Evolutionary conservation across 2,113 vertebrate genomes (phyloP).

Genomic region (Campylomormyrus numenius): DNA sequence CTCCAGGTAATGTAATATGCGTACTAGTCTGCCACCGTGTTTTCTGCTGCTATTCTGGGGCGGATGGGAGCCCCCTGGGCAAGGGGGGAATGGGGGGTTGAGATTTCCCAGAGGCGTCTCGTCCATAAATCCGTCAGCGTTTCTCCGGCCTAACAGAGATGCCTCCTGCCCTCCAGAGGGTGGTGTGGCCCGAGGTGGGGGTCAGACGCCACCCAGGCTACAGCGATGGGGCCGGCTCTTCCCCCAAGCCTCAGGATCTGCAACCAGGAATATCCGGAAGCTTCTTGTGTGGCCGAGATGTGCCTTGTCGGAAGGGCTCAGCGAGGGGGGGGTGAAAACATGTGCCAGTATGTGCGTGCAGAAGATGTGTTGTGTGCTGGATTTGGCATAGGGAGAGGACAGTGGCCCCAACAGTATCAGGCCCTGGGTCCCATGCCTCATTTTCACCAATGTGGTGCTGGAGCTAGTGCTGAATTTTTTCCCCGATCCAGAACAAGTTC

Average conservation of each 20-base stretch:
- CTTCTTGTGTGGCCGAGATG: not conserved
- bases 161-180: not conserved
- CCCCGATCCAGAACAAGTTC: not conserved
- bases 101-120: slow-evolving; percentile 39
- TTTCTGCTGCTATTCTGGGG: not conserved
- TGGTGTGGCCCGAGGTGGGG: not conserved
- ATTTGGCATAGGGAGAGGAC: not conserved
- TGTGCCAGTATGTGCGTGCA: not conserved
- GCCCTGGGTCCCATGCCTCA: not conserved
- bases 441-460: not conserved
- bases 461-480: not conserved
- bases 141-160: slow-evolving; percentile 22
- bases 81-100: slow-evolving; percentile 18
- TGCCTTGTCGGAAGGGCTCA: not conserved
- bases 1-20: not conserved
- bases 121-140: slow-evolving; percentile 43
- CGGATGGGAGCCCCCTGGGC: slow-evolving; percentile 10
- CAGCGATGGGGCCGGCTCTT: not conserved
- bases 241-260: not conserved
- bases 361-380: not conserved
- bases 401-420: not conserved
- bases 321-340: not conserved
- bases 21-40: not conserved
- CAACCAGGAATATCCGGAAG: not conserved
- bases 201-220: not conserved